These are phyloP conservation scores for Argopecten irradians DNA, from an alignment of 1,140 invertebrate genomes.

Conservation along the genomic window DNA sequence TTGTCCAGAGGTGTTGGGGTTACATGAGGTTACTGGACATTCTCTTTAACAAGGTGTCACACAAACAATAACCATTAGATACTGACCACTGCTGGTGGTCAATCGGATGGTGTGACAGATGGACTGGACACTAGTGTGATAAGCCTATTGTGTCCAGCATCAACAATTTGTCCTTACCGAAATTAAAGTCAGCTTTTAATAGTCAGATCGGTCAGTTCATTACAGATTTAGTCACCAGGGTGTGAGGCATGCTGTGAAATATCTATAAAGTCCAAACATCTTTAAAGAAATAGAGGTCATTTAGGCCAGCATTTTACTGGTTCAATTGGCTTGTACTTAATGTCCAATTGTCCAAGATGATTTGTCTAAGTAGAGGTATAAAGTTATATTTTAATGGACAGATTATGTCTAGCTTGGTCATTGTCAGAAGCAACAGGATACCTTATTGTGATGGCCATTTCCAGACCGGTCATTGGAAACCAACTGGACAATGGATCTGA, in stretches of 20 bases:
- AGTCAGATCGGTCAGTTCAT: neutral
- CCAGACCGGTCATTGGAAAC: neutral
- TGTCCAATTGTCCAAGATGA: neutral
- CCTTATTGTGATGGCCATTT: neutral
- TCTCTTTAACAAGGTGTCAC: neutral
- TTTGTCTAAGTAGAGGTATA: neutral
- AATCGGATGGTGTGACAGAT: neutral
- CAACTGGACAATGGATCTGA: neutral
- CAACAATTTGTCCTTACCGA: neutral
- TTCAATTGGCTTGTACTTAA: neutral
- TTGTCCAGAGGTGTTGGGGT: constrained; percentile 20
- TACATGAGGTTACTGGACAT: constrained; percentile 21
- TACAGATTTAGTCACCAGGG: neutral
- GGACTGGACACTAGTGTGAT: neutral
- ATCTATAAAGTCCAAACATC: neutral
- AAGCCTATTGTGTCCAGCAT: neutral
- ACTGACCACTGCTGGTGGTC: neutral
- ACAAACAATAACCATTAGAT: constrained; percentile 15
- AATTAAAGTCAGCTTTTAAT: neutral
- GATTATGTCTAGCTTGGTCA: neutral
- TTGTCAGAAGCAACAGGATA: neutral
- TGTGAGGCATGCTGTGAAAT: neutral
- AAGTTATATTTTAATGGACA: neutral
- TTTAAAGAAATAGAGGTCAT: no score
- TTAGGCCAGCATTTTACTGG: neutral